Conservation (phyloP, 2,113 vertebrate genomes). For the Cephalophus harveyi region DNA sequence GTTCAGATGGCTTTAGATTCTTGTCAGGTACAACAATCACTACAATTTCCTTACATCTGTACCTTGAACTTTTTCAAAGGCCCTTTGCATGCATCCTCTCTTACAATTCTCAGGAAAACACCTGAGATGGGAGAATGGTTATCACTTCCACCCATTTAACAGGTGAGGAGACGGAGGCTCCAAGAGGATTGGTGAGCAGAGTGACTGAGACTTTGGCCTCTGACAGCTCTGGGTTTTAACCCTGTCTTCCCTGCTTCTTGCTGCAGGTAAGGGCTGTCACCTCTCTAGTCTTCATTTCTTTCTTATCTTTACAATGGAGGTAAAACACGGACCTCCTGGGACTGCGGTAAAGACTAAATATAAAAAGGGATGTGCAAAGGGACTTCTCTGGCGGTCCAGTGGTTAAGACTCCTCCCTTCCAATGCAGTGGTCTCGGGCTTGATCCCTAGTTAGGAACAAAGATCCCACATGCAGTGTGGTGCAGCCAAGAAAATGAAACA, state of each 20-base stretch:
- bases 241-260: neutral
- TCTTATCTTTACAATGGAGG: neutral
- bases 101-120: neutral
- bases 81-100: neutral
- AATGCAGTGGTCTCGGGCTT: fast-evolving
- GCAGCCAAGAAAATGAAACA: neutral
- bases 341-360: fast-evolving
- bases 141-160: fast-evolving
- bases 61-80: neutral
- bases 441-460: neutral
- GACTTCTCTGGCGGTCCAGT: neutral
- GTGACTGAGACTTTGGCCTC: neutral
- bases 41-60: neutral
- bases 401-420: neutral
- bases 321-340: fast-evolving
- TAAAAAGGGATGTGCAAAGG: neutral
- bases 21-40: neutral
- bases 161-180: neutral
- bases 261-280: neutral
- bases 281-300: neutral
- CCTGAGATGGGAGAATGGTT: neutral
- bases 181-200: neutral
- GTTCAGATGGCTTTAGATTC: fast-evolving
- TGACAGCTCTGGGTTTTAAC: neutral
- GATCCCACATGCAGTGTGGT: neutral